Evolutionary conservation across 2,888 invertebrate genomes (phyloP).

Genomic region (Hirtodrosophila alboralis): DNA sequence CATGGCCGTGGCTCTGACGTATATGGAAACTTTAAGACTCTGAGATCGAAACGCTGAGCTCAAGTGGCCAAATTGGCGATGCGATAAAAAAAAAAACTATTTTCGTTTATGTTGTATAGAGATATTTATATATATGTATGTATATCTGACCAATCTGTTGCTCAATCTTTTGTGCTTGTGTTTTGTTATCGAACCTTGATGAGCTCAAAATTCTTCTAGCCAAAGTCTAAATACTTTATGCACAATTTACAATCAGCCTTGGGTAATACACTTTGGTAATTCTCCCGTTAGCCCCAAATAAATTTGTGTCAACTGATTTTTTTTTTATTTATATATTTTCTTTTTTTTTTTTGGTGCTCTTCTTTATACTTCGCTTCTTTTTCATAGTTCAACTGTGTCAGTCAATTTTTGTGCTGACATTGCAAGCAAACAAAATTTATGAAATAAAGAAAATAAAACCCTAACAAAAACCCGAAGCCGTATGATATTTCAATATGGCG

Average conservation of each 20-base stretch:
- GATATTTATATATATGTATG: no score
- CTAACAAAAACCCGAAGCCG: constrained; percentile 33
- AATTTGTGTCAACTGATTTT: constrained; percentile 58
- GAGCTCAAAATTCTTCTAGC: constrained; percentile 20
- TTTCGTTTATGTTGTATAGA: no score
- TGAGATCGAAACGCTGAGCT: constrained; percentile 2
- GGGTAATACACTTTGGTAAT: constrained; percentile 5
- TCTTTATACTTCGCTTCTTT: constrained; percentile 35
- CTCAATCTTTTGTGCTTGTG: constrained; percentile 1
- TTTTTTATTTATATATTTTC: constrained; percentile 34
- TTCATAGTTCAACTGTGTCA: constrained; percentile 60
- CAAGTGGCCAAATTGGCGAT: constrained; percentile 26
- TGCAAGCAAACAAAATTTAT: constrained; percentile 52
- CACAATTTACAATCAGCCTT: constrained; percentile 36
- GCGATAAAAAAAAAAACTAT: constrained; percentile 1
- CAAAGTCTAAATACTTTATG: constrained; percentile 2
- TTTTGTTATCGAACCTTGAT: constrained; percentile 9
- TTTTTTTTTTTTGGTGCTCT: constrained; percentile 29
- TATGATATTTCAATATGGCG: constrained; percentile 51
- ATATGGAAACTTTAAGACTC: constrained; percentile 1
- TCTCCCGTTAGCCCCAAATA: constrained; percentile 25
- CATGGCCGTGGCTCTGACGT: constrained; percentile 30
- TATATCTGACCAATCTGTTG: constrained; percentile 1
- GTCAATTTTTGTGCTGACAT: constrained; percentile 68
- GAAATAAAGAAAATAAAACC: constrained; percentile 37